phyloP scores from a whole-genome alignment of 2,113 vertebrate species.

The Sprattus sprattus region DNA sequence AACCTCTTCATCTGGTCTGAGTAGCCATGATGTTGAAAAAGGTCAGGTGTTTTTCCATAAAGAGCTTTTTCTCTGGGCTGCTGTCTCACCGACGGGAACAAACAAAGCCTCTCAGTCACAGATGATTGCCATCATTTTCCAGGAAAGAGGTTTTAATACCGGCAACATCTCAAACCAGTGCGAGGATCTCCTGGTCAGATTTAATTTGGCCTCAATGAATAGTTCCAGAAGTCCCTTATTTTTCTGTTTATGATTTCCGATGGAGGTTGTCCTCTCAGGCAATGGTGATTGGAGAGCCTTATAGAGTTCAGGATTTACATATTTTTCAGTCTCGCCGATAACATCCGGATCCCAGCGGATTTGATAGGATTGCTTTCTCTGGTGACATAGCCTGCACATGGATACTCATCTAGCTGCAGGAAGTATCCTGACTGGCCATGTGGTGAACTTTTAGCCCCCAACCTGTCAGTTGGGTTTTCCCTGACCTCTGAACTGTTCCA shows the following conservation, averaged over 20 bases:
- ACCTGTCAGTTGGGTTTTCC: not conserved
- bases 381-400: not conserved
- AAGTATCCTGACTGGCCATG: not conserved
- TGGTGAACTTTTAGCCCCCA: not conserved
- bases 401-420: not conserved
- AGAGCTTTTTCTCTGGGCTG: not conserved
- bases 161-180: not conserved
- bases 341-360: not conserved
- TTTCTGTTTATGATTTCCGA: no score
- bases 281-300: not conserved
- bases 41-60: not conserved
- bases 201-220: no score
- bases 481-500: not conserved
- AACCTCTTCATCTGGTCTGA: not conserved
- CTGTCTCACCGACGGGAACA: not conserved
- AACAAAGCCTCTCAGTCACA: not conserved
- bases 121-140: not conserved
- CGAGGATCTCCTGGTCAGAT: not conserved
- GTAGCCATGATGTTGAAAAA: not conserved
- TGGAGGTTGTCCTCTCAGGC: not conserved
- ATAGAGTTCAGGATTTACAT: not conserved
- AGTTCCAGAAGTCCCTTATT: no score
- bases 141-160: not conserved
- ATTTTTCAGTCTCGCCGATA: not conserved
- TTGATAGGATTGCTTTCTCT: not conserved